These are phyloP conservation scores for Hyalella azteca DNA, from an alignment of 2,888 invertebrate species.

Conservation along the genomic window DNA sequence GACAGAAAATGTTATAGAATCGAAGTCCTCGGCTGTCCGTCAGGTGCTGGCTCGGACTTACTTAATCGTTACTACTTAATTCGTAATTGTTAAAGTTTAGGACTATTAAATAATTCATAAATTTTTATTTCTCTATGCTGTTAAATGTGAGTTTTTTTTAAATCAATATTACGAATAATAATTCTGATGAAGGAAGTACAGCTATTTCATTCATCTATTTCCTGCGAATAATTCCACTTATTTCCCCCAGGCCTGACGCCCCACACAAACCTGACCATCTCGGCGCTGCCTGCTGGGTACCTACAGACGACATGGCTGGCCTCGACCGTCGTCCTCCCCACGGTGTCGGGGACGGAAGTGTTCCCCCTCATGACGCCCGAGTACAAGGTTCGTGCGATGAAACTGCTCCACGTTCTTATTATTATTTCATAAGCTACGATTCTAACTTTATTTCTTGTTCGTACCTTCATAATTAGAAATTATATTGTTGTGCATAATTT, in stretches of 20 bases:
- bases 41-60: background rate
- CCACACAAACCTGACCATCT: constrained; percentile 2
- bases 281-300: constrained; percentile 8
- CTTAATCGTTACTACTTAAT: background rate
- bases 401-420: too few species aligned
- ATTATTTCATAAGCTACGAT: too few species aligned
- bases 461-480: too few species aligned
- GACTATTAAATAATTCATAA: too few species aligned
- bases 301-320: background rate
- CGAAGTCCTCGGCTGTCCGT: constrained; percentile 46
- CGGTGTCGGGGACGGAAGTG: background rate
- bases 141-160: too few species aligned
- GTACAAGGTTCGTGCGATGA: constrained; percentile 1
- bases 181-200: too few species aligned
- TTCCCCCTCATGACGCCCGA: background rate
- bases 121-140: too few species aligned
- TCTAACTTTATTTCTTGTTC: too few species aligned
- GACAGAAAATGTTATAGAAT: constrained; percentile 43
- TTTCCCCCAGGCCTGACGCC: background rate
- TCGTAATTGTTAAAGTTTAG: too few species aligned
- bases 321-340: background rate
- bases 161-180: too few species aligned
- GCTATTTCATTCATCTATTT: too few species aligned
- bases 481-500: too few species aligned
- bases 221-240: background rate